Conservation (phyloP, 2,113 vertebrate species). For the Lichenostomus cassidix region DNA sequence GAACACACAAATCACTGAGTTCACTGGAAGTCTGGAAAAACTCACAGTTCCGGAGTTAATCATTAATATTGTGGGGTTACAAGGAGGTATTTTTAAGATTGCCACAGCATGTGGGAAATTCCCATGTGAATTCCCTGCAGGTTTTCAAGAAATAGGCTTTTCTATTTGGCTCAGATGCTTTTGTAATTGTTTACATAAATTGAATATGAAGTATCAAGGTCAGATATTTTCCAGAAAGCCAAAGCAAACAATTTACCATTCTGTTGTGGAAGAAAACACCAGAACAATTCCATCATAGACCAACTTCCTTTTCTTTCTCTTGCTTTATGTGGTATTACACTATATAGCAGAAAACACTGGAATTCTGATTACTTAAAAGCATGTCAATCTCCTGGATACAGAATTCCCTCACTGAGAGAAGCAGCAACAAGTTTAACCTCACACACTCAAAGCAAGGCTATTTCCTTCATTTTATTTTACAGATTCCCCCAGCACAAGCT, state of each 20-base stretch:
- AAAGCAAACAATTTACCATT: constrained; percentile 48
- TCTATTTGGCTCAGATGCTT: constrained; percentile 39
- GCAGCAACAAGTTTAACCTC: not conserved
- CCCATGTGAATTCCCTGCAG: constrained; percentile 56
- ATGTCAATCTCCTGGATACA: not conserved
- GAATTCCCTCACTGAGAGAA: not conserved
- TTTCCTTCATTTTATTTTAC: not conserved
- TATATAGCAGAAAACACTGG: not conserved
- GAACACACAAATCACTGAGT: constrained; percentile 47
- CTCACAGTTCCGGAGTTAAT: constrained; percentile 55
- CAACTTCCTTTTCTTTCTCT: constrained; percentile 10
- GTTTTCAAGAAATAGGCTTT: constrained; percentile 59
- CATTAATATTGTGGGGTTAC: constrained; percentile 47
- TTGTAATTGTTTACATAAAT: constrained; percentile 64
- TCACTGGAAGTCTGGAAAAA: constrained; percentile 50
- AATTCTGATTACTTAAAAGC: not conserved
- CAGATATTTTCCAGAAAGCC: constrained; percentile 63
- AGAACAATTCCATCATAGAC: constrained; percentile 29
- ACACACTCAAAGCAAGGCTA: not conserved
- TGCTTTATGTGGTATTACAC: not conserved
- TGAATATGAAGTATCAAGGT: constrained; percentile 59
- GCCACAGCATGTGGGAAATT: constrained; percentile 61
- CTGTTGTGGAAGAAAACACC: constrained; percentile 30
- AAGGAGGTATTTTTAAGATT: constrained; percentile 58
- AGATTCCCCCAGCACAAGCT: not conserved